Evolutionary conservation across 2,797 vertebrate species (phyloP), one percentile per base, ranked within the genome.

Genomic region (Spea hammondii): DNA sequence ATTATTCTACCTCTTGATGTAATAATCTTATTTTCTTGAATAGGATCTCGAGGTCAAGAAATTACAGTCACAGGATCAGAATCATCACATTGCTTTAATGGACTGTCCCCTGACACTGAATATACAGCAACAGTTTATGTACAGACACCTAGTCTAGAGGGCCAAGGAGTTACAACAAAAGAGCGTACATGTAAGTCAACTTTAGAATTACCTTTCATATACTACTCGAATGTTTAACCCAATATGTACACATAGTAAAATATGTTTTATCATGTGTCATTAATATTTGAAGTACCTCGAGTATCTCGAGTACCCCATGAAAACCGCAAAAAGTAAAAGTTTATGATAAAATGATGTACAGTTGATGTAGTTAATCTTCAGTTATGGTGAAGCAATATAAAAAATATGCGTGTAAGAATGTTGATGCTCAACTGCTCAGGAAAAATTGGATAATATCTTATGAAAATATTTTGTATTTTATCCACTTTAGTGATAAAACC

Each of bases 131-230:
- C 93, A 0, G 91, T 97, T 14, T 98, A 94, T 72, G 95, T 97
- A 60, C 97, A 99, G 90, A 99, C 97, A 0, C 96, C 97, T 0
- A 96, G 97, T 73, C 94, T 99, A 12, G 97, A 99, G 75, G 97
- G 97, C 1, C 95, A 95, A 0, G 96, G 95, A 13, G 94, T 99
- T 77, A 92, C 91, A 74, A 76, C 91, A 64, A 93, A 86, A 64
- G 96, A 97, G 74, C 90, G 84, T 4, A 99, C 97, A 2, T 77
- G 97, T 99, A 82, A 88, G 93, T 89, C 51, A 64, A 78, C 3
- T 0, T 51, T 72, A 8, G 32, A 32, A 12, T 6, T 54, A 6
- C 51, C 51, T 6, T 7, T 11, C 51, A 6, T 54, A 11, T 7
- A 54, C 11, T 54, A 55, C 53, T 8, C 3, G 53, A 13, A 32